Base-by-base conservation (phyloP, 2,888 invertebrate genomes). In the Cheilosia impressa region DNA sequence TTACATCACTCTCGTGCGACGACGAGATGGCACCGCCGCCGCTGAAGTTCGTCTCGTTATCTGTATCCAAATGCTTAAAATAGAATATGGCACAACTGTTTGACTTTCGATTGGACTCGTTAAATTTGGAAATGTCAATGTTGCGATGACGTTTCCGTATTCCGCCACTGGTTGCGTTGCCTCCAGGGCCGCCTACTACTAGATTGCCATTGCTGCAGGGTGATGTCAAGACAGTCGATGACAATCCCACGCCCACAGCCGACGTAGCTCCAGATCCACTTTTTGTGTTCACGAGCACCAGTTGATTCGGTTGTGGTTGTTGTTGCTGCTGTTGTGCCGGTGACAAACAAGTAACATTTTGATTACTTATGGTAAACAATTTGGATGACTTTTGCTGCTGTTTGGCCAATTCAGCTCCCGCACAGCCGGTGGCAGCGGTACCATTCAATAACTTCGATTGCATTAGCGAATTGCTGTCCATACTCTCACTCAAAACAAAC, bases 41-140 rank as follows among this genome's bases (percentile, higher is more conserved):
- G 73, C 90, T 89, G 90, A 94, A 93, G 89, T 96, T 90, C 53
- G 91, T 91, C 91, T 97, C 97, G 13, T 96, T 96, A 91, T 97
- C 97, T 15, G 97, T 97, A 91, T 97, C 97, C 92, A 95, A 94
- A 92, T 97, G 97, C 91, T 94, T 96, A 92, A 96, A 97, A 93
- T 97, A 97, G 92, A 96, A 97, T 84, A 95, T 96, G 88, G 95
- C 97, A 91, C 95, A 94, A 91, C 97, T 97, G 91, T 96, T 96
- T 19, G 96, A 96, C 91, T 95, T 96, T 88, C 96, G 93, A 91
- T 96, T 95, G 10, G 96, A 95, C 88, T 96, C 94, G 90, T 94
- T 95, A 90, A 94, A 94, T 91, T 94, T 94, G 47, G 95, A 94
- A 45, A 93, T 93, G 91, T 95, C 93, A 53, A 93, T 92, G 88